Conservation (phyloP, 1,140 invertebrate species). For the Atta cephalotes region DNA sequence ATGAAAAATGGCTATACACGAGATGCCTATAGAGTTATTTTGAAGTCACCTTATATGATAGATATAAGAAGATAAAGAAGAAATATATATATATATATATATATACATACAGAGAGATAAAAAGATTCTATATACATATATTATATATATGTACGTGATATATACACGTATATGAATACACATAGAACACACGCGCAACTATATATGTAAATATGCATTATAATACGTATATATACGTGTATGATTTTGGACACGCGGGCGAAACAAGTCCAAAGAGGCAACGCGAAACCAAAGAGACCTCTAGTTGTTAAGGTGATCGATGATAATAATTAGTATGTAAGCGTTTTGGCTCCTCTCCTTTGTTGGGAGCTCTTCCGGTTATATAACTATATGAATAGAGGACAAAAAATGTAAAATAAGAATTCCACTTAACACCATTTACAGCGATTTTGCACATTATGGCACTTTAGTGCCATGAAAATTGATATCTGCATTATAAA, state of each 20-base stretch:
- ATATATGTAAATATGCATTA: conserved; percentile 64
- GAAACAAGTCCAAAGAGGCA: conserved; percentile 64
- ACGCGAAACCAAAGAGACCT: conserved; percentile 64
- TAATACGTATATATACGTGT: conserved; percentile 61
- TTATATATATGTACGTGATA: conserved; percentile 37
- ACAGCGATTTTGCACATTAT: neutral
- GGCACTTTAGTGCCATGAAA: neutral
- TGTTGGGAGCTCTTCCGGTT: conserved; percentile 34
- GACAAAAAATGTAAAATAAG: conserved; percentile 41
- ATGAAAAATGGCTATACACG: conserved; percentile 59
- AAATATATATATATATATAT: conserved; percentile 49
- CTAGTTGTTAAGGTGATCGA: conserved; percentile 81
- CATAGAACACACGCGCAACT: conserved; percentile 37
- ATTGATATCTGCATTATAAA: neutral
- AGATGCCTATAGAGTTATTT: conserved; percentile 80
- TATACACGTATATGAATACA: conserved; percentile 61
- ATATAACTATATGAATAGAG: conserved; percentile 47
- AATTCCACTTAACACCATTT: conserved; percentile 33
- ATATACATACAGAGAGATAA: conserved; percentile 49
- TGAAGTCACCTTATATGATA: conserved; percentile 70
- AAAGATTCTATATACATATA: conserved; percentile 38
- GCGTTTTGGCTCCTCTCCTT: conserved; percentile 70
- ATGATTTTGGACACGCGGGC: conserved; percentile 57
- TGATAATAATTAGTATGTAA: conserved; percentile 86
- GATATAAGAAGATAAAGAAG: conserved; percentile 56